Percentiles rank a stretch among this genome's conserved stretches.
These are phyloP conservation scores for Mythimna vitellina DNA, from an alignment of 2,888 invertebrate species.

Conservation along the genomic window DNA sequence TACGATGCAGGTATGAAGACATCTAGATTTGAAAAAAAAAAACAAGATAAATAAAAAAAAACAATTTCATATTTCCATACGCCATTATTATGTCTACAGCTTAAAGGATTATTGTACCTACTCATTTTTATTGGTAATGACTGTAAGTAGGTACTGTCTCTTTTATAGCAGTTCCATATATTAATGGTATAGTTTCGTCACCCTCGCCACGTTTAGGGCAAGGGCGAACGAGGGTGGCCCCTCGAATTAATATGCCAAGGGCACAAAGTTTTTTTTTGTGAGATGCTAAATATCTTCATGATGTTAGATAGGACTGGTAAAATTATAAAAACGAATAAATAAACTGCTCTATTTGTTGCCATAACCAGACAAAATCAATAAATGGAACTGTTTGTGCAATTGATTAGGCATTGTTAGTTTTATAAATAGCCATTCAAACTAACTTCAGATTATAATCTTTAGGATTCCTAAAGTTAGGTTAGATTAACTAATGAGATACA, in stretches of 20 bases:
- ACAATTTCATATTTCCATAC: constrained; percentile 10
- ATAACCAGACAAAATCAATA: constrained; percentile 15
- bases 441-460: not conserved
- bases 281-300: constrained; percentile 30
- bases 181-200: constrained; percentile 26
- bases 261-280: constrained; percentile 46
- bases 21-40: not conserved
- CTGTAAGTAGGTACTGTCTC: constrained; percentile 8
- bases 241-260: constrained; percentile 61
- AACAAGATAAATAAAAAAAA: not conserved
- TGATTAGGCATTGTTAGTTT: not conserved
- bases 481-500: constrained; percentile 9
- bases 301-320: constrained; percentile 10
- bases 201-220: constrained; percentile 48
- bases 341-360: not conserved
- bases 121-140: constrained; percentile 1
- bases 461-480: constrained; percentile 4
- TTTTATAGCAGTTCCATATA: constrained; percentile 24
- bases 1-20: too few species aligned
- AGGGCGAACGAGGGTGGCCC: constrained; percentile 55
- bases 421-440: not conserved
- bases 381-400: not conserved
- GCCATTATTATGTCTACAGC: constrained; percentile 9
- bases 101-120: constrained; percentile 16
- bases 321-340: constrained; percentile 6